phyloP scores from a whole-genome alignment of 2,113 vertebrate genomes.

The Vulpes ferrilata region DNA sequence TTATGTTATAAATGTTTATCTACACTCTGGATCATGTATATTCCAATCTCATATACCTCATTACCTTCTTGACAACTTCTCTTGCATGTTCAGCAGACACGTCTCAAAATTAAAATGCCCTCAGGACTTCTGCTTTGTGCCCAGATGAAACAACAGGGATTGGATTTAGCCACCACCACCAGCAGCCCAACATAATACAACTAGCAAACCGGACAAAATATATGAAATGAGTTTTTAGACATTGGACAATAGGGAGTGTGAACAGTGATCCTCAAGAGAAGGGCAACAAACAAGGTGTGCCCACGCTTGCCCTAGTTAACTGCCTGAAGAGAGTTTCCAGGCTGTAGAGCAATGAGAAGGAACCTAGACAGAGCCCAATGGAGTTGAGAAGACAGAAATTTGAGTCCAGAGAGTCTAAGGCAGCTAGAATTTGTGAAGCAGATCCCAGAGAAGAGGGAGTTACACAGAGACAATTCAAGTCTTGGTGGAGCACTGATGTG shows the following conservation, averaged over 20 bases:
- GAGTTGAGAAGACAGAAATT: background rate
- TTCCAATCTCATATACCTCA: background rate
- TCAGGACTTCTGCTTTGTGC: background rate
- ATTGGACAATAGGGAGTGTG: background rate
- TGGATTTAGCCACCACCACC: background rate
- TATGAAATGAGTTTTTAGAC: background rate
- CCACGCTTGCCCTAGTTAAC: background rate
- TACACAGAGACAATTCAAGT: background rate
- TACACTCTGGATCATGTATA: background rate
- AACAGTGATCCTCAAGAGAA: background rate
- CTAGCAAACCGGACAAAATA: background rate
- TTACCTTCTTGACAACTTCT: background rate
- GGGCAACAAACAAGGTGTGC: background rate
- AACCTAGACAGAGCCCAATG: background rate
- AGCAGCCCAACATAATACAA: background rate
- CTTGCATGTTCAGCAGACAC: background rate
- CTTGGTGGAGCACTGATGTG: background rate
- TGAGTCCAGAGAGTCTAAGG: background rate
- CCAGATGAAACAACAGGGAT: background rate
- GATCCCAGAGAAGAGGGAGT: background rate
- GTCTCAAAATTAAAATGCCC: background rate
- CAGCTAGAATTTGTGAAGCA: background rate
- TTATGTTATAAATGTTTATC: background rate
- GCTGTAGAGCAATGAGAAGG: background rate
- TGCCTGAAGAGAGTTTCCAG: background rate